Base-by-base conservation (phyloP, 2,888 invertebrate genomes). In the Lacanobia oleracea region DNA sequence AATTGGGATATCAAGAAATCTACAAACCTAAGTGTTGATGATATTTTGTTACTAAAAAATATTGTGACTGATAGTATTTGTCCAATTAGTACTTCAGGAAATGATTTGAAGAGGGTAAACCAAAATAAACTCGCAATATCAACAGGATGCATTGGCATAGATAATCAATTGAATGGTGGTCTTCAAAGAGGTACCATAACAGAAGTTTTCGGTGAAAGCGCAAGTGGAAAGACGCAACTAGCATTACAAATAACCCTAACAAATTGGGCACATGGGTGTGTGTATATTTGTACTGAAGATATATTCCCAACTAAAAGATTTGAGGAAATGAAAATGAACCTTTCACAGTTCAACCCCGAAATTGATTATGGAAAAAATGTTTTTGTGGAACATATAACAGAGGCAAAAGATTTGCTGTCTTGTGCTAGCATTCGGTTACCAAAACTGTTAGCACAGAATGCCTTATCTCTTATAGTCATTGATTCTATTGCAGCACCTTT, bases 151-250 rank as follows among this genome's bases (percentile, higher is more conserved):
- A 59, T 86, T 64, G 88, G 90, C 67, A 93, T 98, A 67, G 97
- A 98, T 90, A 87, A 87, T 45, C 90, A 97, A 76, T 90, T 98
- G 33, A 92, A 93, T 83, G 98, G 98, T 71, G 98, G 98, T 45
- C 95, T 98, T 72, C 93, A 97, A 60, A 93, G 93, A 82, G 96
- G 97, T 79, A 97, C 98, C 40, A 96, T 98, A 65, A 97, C 97
- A 70, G 98, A 98, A 96, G 94, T 98, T 84, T 97, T 97, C 90
- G 98, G 98, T n/a, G 97, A 97, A 91, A 98, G 98, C 94, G 98
- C 98, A 21, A 96, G 97, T 85, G 98, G 98, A 9, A 98, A 98
- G 95, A 98, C 98, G 0, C 98, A 98, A 91, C 89, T 98, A 57
- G 97, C 97, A 82, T 93, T 98, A 64, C 98, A 98, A 92, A 91